Conservation (phyloP, 1,140 invertebrate species). For the Bradysia coprophila region DNA sequence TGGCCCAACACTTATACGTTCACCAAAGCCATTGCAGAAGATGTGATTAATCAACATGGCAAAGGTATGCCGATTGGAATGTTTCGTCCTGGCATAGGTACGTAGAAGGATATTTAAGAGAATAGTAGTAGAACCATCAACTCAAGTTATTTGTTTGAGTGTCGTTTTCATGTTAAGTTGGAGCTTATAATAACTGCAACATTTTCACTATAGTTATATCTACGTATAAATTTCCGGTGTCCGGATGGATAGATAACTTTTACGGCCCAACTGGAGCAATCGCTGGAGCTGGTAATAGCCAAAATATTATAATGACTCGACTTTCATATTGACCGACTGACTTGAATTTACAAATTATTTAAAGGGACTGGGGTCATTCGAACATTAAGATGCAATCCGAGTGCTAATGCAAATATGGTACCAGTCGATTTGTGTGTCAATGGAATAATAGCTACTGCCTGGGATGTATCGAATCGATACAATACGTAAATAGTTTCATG, state of each 20-base stretch:
- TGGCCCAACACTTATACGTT: constrained; percentile 49
- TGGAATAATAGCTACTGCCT: constrained; percentile 52
- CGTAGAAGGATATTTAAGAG: too few species aligned
- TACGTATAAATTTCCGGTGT: constrained; percentile 47
- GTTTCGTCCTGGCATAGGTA: constrained; percentile 32
- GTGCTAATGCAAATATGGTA: constrained; percentile 58
- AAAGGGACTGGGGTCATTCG: constrained; percentile 57
- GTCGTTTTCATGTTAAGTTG: constrained; percentile 1
- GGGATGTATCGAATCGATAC: constrained; percentile 34
- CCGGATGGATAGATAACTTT: constrained; percentile 74
- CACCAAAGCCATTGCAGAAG: constrained; percentile 45
- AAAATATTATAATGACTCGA: too few species aligned
- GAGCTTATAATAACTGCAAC: background rate
- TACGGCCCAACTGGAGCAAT: constrained; percentile 54
- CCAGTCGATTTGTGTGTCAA: constrained; percentile 79
- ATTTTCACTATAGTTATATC: constrained; percentile 28
- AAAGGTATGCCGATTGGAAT: constrained; percentile 36
- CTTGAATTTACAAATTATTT: too few species aligned
- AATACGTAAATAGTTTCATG: constrained; percentile 23
- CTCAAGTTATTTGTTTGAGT: background rate
- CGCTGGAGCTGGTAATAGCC: constrained; percentile 38
- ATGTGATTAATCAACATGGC: constrained; percentile 29
- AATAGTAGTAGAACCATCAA: too few species aligned
- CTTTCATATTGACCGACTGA: too few species aligned
- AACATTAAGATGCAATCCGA: constrained; percentile 39